A percentile compares a stretch with the other conserved stretches of the same genome.
Evolutionary conservation across 1,140 invertebrate species (phyloP).

Genomic region (Ganaspis sp.): DNA sequence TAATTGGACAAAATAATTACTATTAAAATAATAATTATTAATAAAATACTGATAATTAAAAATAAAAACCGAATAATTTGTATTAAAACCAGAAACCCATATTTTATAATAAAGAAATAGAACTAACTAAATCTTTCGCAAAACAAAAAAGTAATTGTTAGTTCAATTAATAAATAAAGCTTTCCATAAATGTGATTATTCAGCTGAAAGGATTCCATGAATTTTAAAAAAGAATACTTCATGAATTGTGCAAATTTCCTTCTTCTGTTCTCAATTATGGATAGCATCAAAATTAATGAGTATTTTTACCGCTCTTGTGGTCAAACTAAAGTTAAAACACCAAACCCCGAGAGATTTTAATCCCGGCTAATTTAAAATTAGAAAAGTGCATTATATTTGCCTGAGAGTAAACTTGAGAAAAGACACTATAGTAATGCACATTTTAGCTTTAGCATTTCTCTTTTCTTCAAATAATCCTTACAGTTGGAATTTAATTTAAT

Average conservation of each 20-base stretch:
- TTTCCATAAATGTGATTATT: neutral
- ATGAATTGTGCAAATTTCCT: neutral
- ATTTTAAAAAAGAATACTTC: neutral
- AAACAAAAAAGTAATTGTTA: neutral
- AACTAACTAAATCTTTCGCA: neutral
- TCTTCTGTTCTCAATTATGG: constrained; percentile 4
- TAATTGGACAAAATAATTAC: neutral
- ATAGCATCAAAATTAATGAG: neutral
- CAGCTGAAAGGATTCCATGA: neutral
- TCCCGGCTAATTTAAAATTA: constrained; percentile 1
- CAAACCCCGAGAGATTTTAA: neutral
- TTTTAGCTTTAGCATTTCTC: neutral
- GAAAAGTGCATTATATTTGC: neutral
- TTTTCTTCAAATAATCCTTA: neutral
- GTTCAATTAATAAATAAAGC: neutral
- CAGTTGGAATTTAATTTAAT: too few species aligned
- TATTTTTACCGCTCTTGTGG: constrained; percentile 8
- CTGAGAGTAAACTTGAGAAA: neutral
- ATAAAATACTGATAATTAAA: too few species aligned
- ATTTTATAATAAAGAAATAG: too few species aligned
- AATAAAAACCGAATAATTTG: too few species aligned
- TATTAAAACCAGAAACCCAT: too few species aligned
- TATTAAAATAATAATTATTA: too few species aligned
- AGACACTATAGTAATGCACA: neutral
- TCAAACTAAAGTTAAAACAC: neutral